Evolutionary conservation across 2,888 invertebrate species (phyloP), one percentile per base, ranked within the genome.

Genomic region (Rhynchonema sp.): DNA sequence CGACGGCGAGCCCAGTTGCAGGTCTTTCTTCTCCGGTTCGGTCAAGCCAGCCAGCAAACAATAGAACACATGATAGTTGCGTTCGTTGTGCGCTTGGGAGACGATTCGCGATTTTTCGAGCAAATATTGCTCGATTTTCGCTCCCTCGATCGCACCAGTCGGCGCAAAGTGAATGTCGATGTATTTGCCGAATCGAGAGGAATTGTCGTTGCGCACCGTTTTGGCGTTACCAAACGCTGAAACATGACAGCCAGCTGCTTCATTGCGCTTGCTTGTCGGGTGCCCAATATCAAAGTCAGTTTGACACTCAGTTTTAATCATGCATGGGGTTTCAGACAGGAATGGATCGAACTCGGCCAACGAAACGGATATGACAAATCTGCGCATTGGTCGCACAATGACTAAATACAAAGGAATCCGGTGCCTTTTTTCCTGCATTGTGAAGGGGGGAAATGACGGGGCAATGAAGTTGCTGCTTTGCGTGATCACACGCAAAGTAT

Each of bases 171-270:
- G 91, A 66, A 98, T 94, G 75, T 98, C 96, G 67, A 98, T 94
- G 77, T 96, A 99, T 78, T 98, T 99, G 64, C 98, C 98, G 74
- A 99, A 99, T 64, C 94, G 80, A 53, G 94, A 96, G 1, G 96
- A 96, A 76, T 99, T 99, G 76, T 99, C 96, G 75, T 99, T 99
- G 64, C 94, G 81, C 46, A 96, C 88, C 1, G 98, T 99, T 78
- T 96, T 98, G 27, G 98, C 96, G 77, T 99, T 99, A 60, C 98
- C 98, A 75, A 98, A 99, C 1, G 98, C 98, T 83, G 72, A 30
- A 73, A 72, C 61, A 59, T 9, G 54, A 54, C 54, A 46, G 46
- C n/a, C 23, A 9, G 6, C 6, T 29, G 9, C 17, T 38, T 38
- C 9, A 38, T 38, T 38, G 38, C n/a, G n/a, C n/a, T n/a, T n/a